Percentiles rank a stretch among this genome's conserved stretches.
Conservation (phyloP, 2,888 invertebrate genomes). For the Loripinus fragilis region DNA sequence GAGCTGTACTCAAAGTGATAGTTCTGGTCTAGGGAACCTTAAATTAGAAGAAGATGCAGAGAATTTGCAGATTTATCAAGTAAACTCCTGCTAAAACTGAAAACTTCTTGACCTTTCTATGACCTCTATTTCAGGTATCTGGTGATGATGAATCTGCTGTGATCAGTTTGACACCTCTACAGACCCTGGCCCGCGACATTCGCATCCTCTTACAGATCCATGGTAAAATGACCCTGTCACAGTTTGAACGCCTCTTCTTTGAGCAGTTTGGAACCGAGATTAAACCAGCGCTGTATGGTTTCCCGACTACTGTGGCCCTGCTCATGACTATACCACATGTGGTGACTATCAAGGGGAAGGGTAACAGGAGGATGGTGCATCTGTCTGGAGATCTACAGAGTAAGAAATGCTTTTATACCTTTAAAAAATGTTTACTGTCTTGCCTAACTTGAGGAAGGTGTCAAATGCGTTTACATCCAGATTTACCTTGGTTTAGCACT, state of each 20-base stretch:
- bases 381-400: slow-evolving; percentile 67
- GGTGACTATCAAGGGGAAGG: slow-evolving; percentile 84
- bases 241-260: slow-evolving; percentile 75
- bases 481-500: too few species aligned
- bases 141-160: slow-evolving; percentile 75
- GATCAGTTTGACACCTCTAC: slow-evolving; percentile 81
- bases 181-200: slow-evolving; percentile 86
- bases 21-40: too few species aligned
- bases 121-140: slow-evolving; percentile 63
- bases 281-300: slow-evolving; percentile 85
- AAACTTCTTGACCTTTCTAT: too few species aligned
- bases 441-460: too few species aligned
- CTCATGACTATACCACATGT: slow-evolving; percentile 86
- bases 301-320: slow-evolving; percentile 84
- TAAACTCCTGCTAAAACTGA: too few species aligned
- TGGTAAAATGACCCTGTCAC: slow-evolving; percentile 83
- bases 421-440: too few species aligned
- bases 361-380: slow-evolving; percentile 67
- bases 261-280: slow-evolving; percentile 84
- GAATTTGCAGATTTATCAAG: too few species aligned
- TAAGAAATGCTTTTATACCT: too few species aligned
- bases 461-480: too few species aligned
- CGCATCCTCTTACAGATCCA: slow-evolving; percentile 85
- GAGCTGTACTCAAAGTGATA: too few species aligned
- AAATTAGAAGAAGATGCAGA: too few species aligned